Evolutionary conservation across 2,797 vertebrate genomes (phyloP), one percentile per base, ranked within the genome.

Genomic region (Micromesistius poutassou): DNA sequence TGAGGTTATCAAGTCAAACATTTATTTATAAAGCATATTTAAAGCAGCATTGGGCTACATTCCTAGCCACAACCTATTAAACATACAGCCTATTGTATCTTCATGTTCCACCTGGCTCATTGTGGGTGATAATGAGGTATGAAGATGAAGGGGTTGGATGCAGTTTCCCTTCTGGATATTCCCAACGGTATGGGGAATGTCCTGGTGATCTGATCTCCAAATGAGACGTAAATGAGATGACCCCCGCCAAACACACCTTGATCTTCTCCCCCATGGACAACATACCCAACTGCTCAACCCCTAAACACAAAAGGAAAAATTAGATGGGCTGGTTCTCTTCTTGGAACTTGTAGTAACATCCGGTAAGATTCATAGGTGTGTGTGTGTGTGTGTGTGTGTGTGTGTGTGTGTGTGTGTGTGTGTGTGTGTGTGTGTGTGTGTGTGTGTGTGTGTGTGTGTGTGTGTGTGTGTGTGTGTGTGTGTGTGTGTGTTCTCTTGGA

Each of bases 321-420:
- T 1, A 5, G 16, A 55, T n/a, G 5, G 28, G 1, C 30, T 9
- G 14, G 66, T 25, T 28, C 66, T 10, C 66, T 28, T 13, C 25
- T 70, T 70, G 25, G 10, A 70, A 1, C 66, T 70, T 55, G 16
- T 22, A 46, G 42, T 46, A 4, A 71, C 14, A 62, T 71, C 10
- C 38, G 74, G 46, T 40, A 50, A 72, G 80, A 71, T 72, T 76
- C 33, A 33, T 33, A 33, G 33, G 1, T 33, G 62, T 68, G 2
- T 28, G 62, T 68, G n/a, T 68, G n/a, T 68, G 62, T 68, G 62
- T 8, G n/a, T 28, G 62, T 68, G 62, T 68, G 62, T 68, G 62
- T 8, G n/a, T 28, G 62, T 68, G 1, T 33, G 62, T 68, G 2
- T 28, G 62, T 68, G n/a, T 68, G n/a, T 68, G 62, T 68, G 62